Evolutionary conservation across 2,888 invertebrate genomes (phyloP).

Genomic region (Spatulosminthurus flaviceps): DNA sequence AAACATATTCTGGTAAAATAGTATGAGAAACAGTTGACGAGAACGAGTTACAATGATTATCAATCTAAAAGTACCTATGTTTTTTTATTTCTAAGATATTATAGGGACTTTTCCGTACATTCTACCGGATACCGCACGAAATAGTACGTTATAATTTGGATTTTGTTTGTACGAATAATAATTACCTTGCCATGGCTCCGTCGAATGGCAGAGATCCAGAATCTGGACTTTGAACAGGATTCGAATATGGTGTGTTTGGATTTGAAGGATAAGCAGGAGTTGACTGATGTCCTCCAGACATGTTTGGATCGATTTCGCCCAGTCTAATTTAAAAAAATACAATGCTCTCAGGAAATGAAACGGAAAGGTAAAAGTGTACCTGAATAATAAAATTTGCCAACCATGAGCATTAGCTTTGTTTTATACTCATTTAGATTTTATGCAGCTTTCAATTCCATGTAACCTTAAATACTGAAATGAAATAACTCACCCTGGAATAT

Average conservation of each 20-base stretch:
- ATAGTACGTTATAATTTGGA: neutral
- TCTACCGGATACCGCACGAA: slow-evolving; percentile 6
- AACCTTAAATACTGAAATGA: no score
- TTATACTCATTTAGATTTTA: no score
- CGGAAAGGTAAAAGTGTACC: no score
- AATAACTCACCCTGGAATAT: slow-evolving; percentile 74
- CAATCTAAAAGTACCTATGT: neutral
- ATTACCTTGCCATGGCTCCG: slow-evolving; percentile 23
- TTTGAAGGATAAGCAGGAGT: slow-evolving; percentile 30
- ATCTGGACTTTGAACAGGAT: slow-evolving; percentile 23
- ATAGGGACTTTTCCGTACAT: neutral
- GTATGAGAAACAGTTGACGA: slow-evolving; percentile 3
- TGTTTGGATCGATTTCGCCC: slow-evolving; percentile 25
- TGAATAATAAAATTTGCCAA: neutral
- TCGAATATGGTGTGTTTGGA: slow-evolving; percentile 16
- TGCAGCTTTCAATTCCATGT: neutral
- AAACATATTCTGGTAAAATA: neutral
- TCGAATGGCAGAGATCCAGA: slow-evolving; percentile 16
- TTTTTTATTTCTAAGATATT: no score
- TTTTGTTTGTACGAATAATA: slow-evolving; percentile 8
- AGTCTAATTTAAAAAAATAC: slow-evolving; percentile 24
- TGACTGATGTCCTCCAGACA: slow-evolving; percentile 22
- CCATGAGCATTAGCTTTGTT: no score
- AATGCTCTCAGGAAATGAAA: neutral
- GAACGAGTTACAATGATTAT: slow-evolving; percentile 7